Conservation (phyloP, 2,888 invertebrate genomes). For the Actias luna region DNA sequence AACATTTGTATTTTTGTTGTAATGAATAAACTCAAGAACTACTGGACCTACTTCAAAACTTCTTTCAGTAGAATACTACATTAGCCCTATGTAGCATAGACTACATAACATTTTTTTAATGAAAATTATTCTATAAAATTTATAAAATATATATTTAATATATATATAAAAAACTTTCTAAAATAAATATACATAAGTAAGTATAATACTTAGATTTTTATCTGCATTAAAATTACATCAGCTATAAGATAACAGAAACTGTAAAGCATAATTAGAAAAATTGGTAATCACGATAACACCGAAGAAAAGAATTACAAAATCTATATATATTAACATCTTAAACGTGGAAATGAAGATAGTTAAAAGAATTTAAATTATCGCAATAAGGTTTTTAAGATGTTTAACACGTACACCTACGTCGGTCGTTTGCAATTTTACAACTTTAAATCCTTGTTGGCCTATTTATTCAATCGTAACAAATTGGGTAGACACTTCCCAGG, state of each 20-base stretch:
- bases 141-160: too few relatives aligned
- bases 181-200: too few relatives aligned
- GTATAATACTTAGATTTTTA: background rate
- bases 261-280: background rate
- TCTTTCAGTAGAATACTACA: too few relatives aligned
- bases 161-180: too few relatives aligned
- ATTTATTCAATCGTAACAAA: conserved; percentile 11
- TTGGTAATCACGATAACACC: background rate
- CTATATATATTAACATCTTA: background rate
- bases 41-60: too few relatives aligned
- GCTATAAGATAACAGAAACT: background rate
- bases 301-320: background rate
- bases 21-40: too few relatives aligned
- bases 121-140: too few relatives aligned
- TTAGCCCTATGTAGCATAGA: too few relatives aligned
- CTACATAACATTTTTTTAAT: too few relatives aligned
- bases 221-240: background rate
- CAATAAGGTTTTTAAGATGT: background rate
- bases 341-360: background rate
- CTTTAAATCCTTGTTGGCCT: background rate
- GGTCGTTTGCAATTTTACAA: background rate
- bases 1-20: too few relatives aligned
- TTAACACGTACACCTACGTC: background rate
- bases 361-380: background rate
- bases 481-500: conserved; percentile 5